Evolutionary conservation across 2,888 invertebrate genomes (phyloP), one percentile per base, ranked within the genome.

Genomic region (Opisthograptis luteolata): DNA sequence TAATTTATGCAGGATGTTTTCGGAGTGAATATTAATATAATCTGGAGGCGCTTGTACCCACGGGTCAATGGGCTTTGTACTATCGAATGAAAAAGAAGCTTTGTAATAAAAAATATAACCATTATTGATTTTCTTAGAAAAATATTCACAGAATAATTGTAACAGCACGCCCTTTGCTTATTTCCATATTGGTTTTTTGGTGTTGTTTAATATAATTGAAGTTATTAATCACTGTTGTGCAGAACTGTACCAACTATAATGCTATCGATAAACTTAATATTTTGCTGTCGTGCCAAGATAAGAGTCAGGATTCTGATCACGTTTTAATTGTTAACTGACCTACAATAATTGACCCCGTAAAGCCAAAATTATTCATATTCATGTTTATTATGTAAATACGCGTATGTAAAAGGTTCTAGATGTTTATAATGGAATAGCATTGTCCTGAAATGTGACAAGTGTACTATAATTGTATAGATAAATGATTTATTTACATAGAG

Each of bases 251-350:
- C 10, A 41, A 1, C 8, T 7, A n/a, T 28, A 36, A 15, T 22
- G 36, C 19, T 32, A 40, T 45, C 34, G 15, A 48, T 54, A 54
- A 48, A n/a, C n/a, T n/a, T n/a, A n/a, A 44, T 54, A 48, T 52
- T 45, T 41, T 24, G 49, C 28, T 35, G 34, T 44, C 41, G 36
- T 36, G 37, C 44, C 44, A 47, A 49, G 40, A 44, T 27, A 25
- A 17, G 28, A 31, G 30, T 53, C 10, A 20, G 20, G 17, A 56
- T 56, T 41, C 55, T 48, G 8, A 48, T 48, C 58, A 59, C 58
- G 58, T 51, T 46, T 42, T 40, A 42, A 34, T 43, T 48, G 50
- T 51, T 55, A 47, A 57, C 53, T 49, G 43, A 51, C 50, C 52
- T 52, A 52, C 47, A 52, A 46, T n/a, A n/a, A n/a, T 51, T 39